Conservation (phyloP, 2,888 invertebrate species). For the Chrysolina americana region DNA sequence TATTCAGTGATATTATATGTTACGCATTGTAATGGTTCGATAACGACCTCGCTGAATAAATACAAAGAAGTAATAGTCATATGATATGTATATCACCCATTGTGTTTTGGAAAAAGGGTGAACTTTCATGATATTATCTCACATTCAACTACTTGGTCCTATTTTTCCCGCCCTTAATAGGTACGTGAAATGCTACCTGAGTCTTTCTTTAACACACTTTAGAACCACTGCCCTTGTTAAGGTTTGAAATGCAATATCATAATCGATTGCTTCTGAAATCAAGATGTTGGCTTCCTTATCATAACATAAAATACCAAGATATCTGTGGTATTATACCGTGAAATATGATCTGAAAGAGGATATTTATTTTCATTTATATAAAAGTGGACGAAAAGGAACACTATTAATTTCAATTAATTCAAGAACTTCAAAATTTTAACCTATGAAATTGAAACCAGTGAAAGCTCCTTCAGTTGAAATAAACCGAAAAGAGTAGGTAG, state of each 20-base stretch:
- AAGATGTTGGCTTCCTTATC: background rate
- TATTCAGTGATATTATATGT: too few species aligned
- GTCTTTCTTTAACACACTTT: background rate
- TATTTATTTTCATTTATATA: background rate
- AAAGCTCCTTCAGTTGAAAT: too few species aligned
- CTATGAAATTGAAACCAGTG: too few species aligned
- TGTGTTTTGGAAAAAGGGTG: background rate
- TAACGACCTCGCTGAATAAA: too few species aligned
- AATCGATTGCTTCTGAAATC: background rate
- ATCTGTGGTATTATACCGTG: too few species aligned
- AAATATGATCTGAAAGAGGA: background rate
- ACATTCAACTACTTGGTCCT: background rate
- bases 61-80: background rate
- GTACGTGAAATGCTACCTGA: background rate
- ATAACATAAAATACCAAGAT: background rate
- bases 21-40: too few species aligned
- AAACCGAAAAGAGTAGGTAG: too few species aligned
- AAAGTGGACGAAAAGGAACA: too few species aligned
- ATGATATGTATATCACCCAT: background rate
- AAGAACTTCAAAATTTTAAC: too few species aligned
- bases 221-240: background rate
- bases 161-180: background rate
- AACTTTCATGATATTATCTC: background rate
- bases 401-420: too few species aligned
- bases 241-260: background rate